Conservation (phyloP, 2,888 invertebrate genomes). For the Ennomos fuscantarius region DNA sequence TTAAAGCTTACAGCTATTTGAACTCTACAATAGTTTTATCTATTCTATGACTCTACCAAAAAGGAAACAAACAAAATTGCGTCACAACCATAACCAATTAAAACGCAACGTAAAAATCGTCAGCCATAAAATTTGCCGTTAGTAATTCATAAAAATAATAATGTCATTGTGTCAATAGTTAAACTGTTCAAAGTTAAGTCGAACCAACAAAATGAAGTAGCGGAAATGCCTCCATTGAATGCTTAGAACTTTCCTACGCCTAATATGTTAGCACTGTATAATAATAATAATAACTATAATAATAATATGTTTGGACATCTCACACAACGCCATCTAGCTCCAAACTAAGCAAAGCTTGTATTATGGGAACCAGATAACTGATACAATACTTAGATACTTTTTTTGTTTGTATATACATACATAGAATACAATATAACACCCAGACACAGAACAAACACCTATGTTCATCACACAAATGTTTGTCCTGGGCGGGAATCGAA, state of each 20-base stretch:
- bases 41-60: not conserved
- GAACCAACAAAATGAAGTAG: conserved; percentile 25
- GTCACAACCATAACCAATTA: conserved; percentile 14
- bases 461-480: no score
- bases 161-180: conserved; percentile 20
- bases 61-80: conserved; percentile 19
- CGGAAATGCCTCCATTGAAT: conserved; percentile 33
- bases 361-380: no score
- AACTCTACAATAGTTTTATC: not conserved
- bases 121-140: conserved; percentile 14
- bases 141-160: conserved; percentile 24
- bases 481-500: no score
- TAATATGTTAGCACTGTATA: conserved; percentile 28
- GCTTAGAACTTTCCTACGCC: conserved; percentile 27
- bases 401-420: no score
- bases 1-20: conserved; percentile 9
- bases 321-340: no score
- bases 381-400: no score
- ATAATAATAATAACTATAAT: no score
- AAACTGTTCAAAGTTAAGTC: conserved; percentile 10
- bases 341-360: no score
- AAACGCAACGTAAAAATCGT: conserved; percentile 5
- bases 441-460: no score
- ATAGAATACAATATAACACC: no score
- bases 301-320: no score